Base-by-base conservation (phyloP, 2,888 invertebrate genomes). In the Icerya purchasi region DNA sequence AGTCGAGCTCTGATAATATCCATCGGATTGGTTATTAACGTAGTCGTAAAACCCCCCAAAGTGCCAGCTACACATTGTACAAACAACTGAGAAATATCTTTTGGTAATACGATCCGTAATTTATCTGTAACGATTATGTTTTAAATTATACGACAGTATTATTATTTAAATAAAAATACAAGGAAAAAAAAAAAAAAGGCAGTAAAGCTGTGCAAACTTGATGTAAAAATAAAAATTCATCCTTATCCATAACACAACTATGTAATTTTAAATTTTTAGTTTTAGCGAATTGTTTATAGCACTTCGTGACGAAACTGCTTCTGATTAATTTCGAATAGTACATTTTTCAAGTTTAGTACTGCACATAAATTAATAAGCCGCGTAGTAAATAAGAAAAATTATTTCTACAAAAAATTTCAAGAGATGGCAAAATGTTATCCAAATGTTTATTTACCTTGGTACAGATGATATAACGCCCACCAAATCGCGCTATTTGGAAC, bases 401-500 rank as follows among this genome's bases (percentile, higher is more conserved):
- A 55, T n/a, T 55, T 55, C 24, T 3, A 55, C 22, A 21, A 55
- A 23, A 36, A 36, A n/a, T n/a, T n/a, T 36, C 5, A 36, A 36
- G 14, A 36, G 36, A 36, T 36, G 14, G 36, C 10, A 19, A 5
- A 53, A 5, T 53, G 22, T 22, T 22, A 50, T n/a, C 10, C 50
- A 50, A 14, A 14, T 50, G 14, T n/a, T n/a, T n/a, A n/a, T n/a
- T 19, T 72, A 92, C 93, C 90, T 81, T 92, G 90, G 72, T 92
- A 94, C 53, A 85, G 76, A 64, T 91, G 90, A 72, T 96, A 96
- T 67, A 93, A 83, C 21, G 83, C 85, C 96, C 96, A 97, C 94
- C 96, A 96, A 54, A 94, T 77, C n/a, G 93, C 94, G 20, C 91
- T 92, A 72, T 92, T 94, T 18, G 96, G 94, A 54, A 93, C 93